Evolutionary conservation across 2,797 vertebrate genomes (phyloP).

Genomic region (Apogon talboti): DNA sequence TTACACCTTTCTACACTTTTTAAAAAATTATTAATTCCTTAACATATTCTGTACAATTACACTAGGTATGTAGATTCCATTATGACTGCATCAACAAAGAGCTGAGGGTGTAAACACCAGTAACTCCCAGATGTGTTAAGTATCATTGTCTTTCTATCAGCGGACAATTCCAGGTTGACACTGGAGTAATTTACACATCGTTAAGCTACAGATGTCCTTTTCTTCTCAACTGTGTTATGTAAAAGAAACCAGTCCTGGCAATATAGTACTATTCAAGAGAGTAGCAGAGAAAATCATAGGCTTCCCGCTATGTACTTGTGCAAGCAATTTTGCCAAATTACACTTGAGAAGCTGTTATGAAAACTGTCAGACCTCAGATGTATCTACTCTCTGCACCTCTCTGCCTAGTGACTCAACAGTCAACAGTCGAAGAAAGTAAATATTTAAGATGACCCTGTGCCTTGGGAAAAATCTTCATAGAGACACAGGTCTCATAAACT

Average conservation of each 20-base stretch:
- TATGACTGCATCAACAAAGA: neutral
- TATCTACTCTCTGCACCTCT: conserved; percentile 26
- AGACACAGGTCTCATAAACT: neutral
- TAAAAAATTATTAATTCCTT: no score
- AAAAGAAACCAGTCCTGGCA: neutral
- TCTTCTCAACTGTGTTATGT: conserved; percentile 1
- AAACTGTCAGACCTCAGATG: conserved; percentile 48
- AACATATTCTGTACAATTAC: neutral
- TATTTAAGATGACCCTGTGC: neutral
- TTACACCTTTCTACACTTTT: neutral
- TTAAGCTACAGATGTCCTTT: neutral
- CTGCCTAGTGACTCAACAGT: conserved; percentile 15
- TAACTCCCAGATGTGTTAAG: neutral
- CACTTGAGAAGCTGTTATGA: conserved; percentile 25
- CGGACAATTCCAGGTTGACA: neutral
- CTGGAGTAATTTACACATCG: neutral
- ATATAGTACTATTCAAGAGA: neutral
- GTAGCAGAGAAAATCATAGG: neutral
- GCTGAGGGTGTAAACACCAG: neutral
- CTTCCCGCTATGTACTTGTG: neutral
- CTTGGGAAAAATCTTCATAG: neutral
- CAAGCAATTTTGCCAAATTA: conserved; percentile 8
- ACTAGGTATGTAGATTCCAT: neutral
- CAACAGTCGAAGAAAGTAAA: neutral
- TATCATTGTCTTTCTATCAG: neutral